Evolutionary conservation across 2,797 vertebrate genomes (phyloP), one percentile per base, ranked within the genome.

Genomic region (Pachyuromys duprasi): DNA sequence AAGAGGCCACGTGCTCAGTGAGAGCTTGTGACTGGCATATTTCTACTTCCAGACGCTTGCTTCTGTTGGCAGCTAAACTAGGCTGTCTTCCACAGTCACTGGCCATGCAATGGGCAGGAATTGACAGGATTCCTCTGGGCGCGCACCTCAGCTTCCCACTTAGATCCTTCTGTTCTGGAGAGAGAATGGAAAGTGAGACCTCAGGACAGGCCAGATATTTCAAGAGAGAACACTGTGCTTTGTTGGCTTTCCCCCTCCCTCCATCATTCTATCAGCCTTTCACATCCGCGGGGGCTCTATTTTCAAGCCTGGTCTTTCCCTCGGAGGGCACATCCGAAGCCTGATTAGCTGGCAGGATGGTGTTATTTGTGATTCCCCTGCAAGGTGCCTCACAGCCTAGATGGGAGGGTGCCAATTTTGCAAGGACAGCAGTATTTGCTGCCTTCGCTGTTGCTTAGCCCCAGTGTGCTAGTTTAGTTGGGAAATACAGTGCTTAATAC

Each of bases 381-480:
- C 94, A 91, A 69, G 55, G 0, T 95, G 91, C 49, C 94, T 95
- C 86, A 8, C 95, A 93, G 97, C 90, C 26, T 49, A 89, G 96
- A 96, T 90, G 83, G 87, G 89, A 91, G 8, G 9, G 60, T 1
- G 62, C 88, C 94, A 88, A 24, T 97, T 97, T 63, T 97, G 95
- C 94, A 95, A 74, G 90, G 88, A 91, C 93, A 96, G 91, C 76
- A 12, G 74, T 92, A 92, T 95, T 90, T 12, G 63, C 92, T 18
- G 31, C 42, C 20, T 69, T 89, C 5, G 4, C 42, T 26, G 24
- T 87, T 8, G 28, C 74, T 94, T 2, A 0, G 96, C 97, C 97
- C 96, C 96, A 81, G 89, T 97, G 86, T 31, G 18, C 97, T 97
- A 89, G 0, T 97, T 98, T 57, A 96, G 93, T 90, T 76, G 39